Conservation (phyloP, 92 coral and sea anemone genomes). For the Palythoa heliodiscus region DNA sequence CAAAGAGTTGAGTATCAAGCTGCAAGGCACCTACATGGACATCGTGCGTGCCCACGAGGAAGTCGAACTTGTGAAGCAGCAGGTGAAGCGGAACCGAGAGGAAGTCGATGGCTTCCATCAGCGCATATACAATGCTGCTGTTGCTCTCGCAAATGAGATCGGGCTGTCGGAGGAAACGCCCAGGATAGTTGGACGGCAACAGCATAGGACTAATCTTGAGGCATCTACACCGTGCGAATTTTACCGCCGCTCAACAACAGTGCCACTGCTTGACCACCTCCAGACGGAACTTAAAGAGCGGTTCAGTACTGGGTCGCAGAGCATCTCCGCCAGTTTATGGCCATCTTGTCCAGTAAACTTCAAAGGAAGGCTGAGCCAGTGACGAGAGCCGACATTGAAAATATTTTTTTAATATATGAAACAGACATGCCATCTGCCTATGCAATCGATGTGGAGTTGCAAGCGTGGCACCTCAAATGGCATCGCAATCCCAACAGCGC, state of each 20-base stretch:
- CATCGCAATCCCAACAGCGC: conserved; percentile 19
- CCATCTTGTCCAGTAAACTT: conserved; percentile 42
- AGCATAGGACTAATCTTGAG: conserved; percentile 40
- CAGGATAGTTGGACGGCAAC: conserved; percentile 38
- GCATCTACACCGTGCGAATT: conserved; percentile 10
- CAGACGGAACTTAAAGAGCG: conserved; percentile 46
- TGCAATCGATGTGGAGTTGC: conserved; percentile 48
- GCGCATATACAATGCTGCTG: conserved; percentile 24
- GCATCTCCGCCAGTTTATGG: conserved; percentile 43
- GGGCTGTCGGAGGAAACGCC: conserved; percentile 36
- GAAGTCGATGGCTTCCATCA: conserved; percentile 37
- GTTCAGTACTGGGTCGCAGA: conserved; percentile 45
- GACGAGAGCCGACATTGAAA: conserved; percentile 37
- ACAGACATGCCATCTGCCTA: conserved; percentile 41
- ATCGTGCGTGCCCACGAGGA: neutral
- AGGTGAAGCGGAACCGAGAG: conserved; percentile 35
- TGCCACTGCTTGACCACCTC: conserved; percentile 50
- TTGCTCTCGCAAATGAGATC: conserved; percentile 26
- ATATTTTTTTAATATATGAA: conserved; percentile 43
- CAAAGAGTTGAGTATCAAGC: too few species aligned
- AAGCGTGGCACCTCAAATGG: conserved; percentile 45
- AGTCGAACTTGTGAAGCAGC: neutral
- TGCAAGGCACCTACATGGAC: neutral
- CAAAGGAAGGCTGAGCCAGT: conserved; percentile 18
- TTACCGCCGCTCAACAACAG: conserved; percentile 40